Conservation (phyloP, 2,888 invertebrate genomes). For the Crematogaster levior region DNA sequence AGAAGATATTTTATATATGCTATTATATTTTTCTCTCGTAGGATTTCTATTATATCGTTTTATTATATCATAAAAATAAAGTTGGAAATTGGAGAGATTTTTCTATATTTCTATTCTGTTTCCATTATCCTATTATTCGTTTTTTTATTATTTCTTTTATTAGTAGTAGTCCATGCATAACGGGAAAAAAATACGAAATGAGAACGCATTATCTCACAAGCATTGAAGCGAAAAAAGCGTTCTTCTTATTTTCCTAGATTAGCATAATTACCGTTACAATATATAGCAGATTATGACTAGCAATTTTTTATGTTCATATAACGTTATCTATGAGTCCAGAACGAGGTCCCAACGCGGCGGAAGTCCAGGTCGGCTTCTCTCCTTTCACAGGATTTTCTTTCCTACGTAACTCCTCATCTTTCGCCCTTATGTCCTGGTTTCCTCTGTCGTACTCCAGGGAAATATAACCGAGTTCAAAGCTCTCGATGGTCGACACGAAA, state of each 20-base stretch:
- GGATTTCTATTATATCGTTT: neutral
- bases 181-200: neutral
- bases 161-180: neutral
- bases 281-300: conserved; percentile 24
- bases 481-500: conserved; percentile 76
- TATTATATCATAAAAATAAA: neutral
- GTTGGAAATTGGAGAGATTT: neutral
- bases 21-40: neutral
- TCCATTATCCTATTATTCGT: neutral
- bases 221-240: neutral
- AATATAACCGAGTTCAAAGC: conserved; percentile 82
- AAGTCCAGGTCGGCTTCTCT: conserved; percentile 59
- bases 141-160: neutral
- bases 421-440: conserved; percentile 73
- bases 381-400: conserved; percentile 66
- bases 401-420: conserved; percentile 64
- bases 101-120: neutral
- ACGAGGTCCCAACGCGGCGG: conserved; percentile 56
- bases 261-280: conserved; percentile 23
- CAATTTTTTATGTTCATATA: conserved; percentile 41
- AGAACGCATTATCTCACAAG: neutral
- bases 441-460: conserved; percentile 78
- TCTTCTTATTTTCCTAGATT: conserved; percentile 1
- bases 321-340: conserved; percentile 36
- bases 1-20: neutral